These are phyloP conservation scores for Schizotus pectinicornis DNA, from an alignment of 2,888 invertebrate genomes.

Conservation along the genomic window DNA sequence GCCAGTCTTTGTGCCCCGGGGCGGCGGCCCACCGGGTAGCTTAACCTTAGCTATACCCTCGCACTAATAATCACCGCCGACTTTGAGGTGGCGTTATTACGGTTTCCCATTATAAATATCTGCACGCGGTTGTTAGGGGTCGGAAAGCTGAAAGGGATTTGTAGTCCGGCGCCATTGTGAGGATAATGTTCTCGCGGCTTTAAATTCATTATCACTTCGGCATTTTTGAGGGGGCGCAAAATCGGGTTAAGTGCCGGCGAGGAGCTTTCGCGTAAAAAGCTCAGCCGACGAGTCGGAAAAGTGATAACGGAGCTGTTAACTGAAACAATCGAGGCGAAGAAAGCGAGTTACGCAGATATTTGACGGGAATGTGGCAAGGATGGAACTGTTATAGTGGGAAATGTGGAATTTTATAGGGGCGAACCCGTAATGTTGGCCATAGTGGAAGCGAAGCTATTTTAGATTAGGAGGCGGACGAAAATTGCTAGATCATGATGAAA, in stretches of 20 bases:
- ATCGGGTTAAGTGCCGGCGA: neutral
- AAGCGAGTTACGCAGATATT: no score
- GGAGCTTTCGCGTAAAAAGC: constrained; percentile 8
- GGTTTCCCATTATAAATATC: constrained; percentile 14
- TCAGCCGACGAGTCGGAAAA: neutral
- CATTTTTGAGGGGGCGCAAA: constrained; percentile 5
- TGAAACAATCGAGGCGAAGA: neutral
- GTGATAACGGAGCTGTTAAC: neutral
- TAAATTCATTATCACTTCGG: constrained; percentile 12
- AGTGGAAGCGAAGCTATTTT: no score
- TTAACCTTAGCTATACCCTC: constrained; percentile 3
- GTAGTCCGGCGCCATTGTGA: constrained; percentile 15
- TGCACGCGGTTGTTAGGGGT: constrained; percentile 10
- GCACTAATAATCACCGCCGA: constrained; percentile 11
- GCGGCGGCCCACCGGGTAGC: constrained; percentile 17
- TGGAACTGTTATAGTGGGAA: no score
- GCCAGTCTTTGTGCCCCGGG: constrained; percentile 22
- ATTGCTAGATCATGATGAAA: no score
- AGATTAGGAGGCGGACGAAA: no score
- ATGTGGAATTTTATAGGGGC: no score
- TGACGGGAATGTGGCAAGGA: no score
- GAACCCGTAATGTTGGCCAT: no score
- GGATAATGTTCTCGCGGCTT: constrained; percentile 9
- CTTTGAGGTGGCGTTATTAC: constrained; percentile 8
- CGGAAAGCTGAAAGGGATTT: constrained; percentile 10